These are phyloP conservation scores for Lacerta agilis DNA, from an alignment of 2,797 vertebrate genomes.

Conservation along the genomic window DNA sequence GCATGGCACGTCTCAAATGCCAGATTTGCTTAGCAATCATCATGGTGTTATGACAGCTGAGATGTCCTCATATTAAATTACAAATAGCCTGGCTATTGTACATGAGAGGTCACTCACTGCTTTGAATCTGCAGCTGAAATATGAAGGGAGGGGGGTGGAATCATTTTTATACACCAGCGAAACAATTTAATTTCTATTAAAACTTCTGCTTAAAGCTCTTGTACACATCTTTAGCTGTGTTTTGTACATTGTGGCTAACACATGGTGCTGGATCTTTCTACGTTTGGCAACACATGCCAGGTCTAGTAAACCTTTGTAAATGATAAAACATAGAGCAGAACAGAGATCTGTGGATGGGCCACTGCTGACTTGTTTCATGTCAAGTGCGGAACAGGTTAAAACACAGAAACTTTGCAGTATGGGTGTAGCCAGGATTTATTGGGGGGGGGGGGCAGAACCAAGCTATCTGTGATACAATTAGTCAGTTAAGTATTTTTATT, in stretches of 20 bases:
- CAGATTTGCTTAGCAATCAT: slow-evolving; percentile 44
- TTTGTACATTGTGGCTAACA: neutral
- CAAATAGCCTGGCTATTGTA: slow-evolving; percentile 48
- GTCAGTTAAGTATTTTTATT: too few species aligned
- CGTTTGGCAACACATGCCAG: too few species aligned
- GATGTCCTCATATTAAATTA: slow-evolving; percentile 63
- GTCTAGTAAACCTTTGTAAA: too few species aligned
- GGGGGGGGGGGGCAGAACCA: too few species aligned
- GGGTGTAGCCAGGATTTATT: too few species aligned
- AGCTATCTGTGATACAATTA: too few species aligned
- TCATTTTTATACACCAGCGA: neutral
- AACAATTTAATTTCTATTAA: neutral
- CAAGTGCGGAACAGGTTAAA: too few species aligned
- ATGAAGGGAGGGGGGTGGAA: neutral
- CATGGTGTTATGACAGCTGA: slow-evolving; percentile 57
- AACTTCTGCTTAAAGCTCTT: neutral
- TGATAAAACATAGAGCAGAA: too few species aligned
- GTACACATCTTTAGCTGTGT: neutral
- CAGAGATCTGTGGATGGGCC: too few species aligned
- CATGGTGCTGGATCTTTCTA: neutral
- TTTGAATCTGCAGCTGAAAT: slow-evolving; percentile 17
- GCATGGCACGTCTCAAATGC: slow-evolving; percentile 44
- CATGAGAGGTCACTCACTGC: neutral
- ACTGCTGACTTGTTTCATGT: too few species aligned
- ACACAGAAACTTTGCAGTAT: too few species aligned